phyloP scores from a whole-genome alignment of 2,113 vertebrate species.

The Podocnemis expansa region DNA sequence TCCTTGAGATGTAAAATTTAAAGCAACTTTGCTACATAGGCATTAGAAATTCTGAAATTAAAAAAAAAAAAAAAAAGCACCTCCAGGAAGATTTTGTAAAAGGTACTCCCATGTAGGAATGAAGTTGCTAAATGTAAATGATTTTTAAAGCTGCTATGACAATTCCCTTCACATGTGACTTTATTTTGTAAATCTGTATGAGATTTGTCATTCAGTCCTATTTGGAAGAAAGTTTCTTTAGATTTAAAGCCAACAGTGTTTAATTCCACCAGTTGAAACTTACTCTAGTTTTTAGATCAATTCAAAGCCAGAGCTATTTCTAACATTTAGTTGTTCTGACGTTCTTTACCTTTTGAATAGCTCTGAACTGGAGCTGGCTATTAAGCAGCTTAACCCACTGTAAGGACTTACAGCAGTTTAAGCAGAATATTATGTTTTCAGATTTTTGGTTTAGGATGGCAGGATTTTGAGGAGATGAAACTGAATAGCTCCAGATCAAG shows the following conservation, averaged over 20 bases:
- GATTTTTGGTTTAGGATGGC: constrained; percentile 15
- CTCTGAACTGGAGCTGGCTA: background rate
- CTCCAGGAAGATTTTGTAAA: background rate
- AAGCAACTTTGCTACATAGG: constrained; percentile 29
- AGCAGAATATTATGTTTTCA: constrained; percentile 37
- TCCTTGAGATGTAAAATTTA: background rate
- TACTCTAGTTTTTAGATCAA: constrained; percentile 49
- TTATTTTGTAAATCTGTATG: constrained; percentile 59
- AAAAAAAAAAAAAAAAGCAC: constrained; percentile 21
- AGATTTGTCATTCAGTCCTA: constrained; percentile 61
- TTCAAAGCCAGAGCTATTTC: constrained; percentile 42
- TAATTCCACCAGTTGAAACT: constrained; percentile 48
- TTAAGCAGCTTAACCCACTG: constrained; percentile 55
- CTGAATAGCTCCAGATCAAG: background rate
- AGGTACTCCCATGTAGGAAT: constrained; percentile 14
- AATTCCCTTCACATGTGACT: constrained; percentile 22
- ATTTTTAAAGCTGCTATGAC: constrained; percentile 46
- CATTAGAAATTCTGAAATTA: background rate
- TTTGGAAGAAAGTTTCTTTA: constrained; percentile 60
- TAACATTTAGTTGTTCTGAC: background rate
- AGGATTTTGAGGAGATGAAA: constrained; percentile 33
- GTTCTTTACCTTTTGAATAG: background rate
- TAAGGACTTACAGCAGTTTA: constrained; percentile 10
- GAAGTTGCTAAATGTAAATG: constrained; percentile 21
- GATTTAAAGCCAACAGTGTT: constrained; percentile 60